Conservation (phyloP, 1,140 invertebrate genomes). For the Grapholita molesta region DNA sequence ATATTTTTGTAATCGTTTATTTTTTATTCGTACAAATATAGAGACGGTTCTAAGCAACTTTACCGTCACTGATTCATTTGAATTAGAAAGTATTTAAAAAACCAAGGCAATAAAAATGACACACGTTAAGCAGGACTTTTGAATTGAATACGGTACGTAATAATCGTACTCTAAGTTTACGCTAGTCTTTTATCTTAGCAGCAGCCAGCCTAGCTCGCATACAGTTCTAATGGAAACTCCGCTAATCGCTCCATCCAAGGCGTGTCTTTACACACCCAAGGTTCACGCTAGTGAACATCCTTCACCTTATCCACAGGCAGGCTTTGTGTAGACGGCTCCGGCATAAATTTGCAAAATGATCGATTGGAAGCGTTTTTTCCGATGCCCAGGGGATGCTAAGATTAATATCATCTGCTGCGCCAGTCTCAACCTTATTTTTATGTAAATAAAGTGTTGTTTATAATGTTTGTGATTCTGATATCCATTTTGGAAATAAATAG, state of each 20-base stretch:
- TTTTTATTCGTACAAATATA: no score
- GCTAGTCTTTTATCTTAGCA: no score
- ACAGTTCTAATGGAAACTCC: no score
- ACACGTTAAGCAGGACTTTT: no score
- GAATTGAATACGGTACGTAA: no score
- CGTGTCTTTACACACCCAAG: neutral
- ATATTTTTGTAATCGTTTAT: no score
- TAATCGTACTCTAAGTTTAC: no score
- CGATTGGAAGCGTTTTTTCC: conserved; percentile 4
- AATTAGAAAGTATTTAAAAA: no score
- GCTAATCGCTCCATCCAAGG: neutral
- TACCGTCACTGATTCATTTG: no score
- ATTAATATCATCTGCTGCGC: neutral
- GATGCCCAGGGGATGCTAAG: neutral
- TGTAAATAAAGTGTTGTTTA: neutral
- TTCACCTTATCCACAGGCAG: conserved; percentile 13
- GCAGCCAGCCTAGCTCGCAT: no score
- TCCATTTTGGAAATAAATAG: neutral
- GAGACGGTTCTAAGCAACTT: no score
- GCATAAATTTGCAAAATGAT: conserved; percentile 17
- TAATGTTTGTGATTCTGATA: neutral
- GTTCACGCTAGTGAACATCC: conserved; percentile 3
- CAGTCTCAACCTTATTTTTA: neutral
- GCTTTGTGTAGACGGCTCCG: conserved; percentile 14
- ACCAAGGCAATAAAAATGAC: no score